These are phyloP conservation scores for Maniola jurtina DNA, from an alignment of 1,140 invertebrate genomes.

Conservation along the genomic window DNA sequence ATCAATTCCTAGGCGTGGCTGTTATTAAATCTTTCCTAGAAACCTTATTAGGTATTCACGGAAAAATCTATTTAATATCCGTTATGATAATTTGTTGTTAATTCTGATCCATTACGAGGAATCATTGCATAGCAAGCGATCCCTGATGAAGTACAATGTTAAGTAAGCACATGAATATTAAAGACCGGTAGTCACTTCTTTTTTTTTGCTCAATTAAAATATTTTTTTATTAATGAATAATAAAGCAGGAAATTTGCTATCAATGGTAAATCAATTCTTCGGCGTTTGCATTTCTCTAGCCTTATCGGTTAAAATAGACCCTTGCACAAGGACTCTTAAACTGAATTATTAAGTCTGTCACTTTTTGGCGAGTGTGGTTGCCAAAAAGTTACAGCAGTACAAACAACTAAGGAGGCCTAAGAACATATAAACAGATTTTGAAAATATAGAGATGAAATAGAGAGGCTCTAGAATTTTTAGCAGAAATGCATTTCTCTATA, in stretches of 20 bases:
- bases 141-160: not conserved
- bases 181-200: not conserved
- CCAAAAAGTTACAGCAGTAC: no score
- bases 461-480: no score
- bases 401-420: no score
- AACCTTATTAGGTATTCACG: not conserved
- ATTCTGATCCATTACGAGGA: not conserved
- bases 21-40: not conserved
- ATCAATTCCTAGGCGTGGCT: not conserved
- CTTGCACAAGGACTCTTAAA: no score
- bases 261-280: not conserved
- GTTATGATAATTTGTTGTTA: slow-evolving; percentile 2
- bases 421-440: no score
- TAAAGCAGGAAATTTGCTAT: not conserved
- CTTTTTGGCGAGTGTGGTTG: no score
- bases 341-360: no score
- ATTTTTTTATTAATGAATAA: not conserved
- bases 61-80: not conserved
- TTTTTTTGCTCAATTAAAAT: not conserved
- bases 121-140: not conserved
- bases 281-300: not conserved
- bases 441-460: no score
- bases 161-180: not conserved
- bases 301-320: not conserved
- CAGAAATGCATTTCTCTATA: no score